Conservation (phyloP, 2,797 vertebrate genomes). For the Rhinogobio ventralis region DNA sequence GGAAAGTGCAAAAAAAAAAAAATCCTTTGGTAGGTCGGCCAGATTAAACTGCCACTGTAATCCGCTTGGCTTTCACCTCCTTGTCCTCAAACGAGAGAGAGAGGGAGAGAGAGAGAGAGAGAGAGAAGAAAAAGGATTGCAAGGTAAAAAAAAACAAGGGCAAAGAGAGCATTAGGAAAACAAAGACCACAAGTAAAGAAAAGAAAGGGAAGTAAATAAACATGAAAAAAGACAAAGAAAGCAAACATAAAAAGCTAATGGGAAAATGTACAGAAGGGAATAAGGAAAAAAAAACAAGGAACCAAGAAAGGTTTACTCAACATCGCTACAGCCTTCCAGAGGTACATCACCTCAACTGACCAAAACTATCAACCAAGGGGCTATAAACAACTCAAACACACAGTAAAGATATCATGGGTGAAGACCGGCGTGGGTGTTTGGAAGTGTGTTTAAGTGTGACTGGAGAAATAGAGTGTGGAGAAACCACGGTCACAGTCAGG, state of each 20-base stretch:
- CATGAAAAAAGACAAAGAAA: slow-evolving; percentile 13
- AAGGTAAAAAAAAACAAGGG: slow-evolving; percentile 31
- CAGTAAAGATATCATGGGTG: slow-evolving; percentile 38
- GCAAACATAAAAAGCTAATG: neutral
- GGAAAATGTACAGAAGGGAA: slow-evolving; percentile 20
- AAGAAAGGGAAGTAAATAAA: slow-evolving; percentile 6
- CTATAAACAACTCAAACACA: slow-evolving; percentile 44
- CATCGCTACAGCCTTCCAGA: neutral
- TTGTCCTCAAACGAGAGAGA: slow-evolving; percentile 73
- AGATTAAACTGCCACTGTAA: slow-evolving; percentile 86
- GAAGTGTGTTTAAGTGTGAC: slow-evolving; percentile 41
- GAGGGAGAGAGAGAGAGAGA: slow-evolving; percentile 54
- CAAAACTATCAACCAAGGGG: slow-evolving; percentile 23
- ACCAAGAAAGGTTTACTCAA: neutral
- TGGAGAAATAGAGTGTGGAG: slow-evolving; percentile 26
- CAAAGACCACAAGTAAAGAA: slow-evolving; percentile 15
- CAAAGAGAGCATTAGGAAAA: slow-evolving; percentile 34
- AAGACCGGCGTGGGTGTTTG: slow-evolving; percentile 41
- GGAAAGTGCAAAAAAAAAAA: slow-evolving; percentile 80
- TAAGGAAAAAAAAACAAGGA: slow-evolving; percentile 63
- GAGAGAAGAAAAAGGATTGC: slow-evolving; percentile 50
- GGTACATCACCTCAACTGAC: slow-evolving; percentile 20
- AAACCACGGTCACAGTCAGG: slow-evolving; percentile 30
- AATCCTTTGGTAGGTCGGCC: slow-evolving; percentile 82
- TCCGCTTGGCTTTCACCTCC: slow-evolving; percentile 85